phyloP scores from a whole-genome alignment of 2,888 invertebrate genomes.

The Tipula unca region DNA sequence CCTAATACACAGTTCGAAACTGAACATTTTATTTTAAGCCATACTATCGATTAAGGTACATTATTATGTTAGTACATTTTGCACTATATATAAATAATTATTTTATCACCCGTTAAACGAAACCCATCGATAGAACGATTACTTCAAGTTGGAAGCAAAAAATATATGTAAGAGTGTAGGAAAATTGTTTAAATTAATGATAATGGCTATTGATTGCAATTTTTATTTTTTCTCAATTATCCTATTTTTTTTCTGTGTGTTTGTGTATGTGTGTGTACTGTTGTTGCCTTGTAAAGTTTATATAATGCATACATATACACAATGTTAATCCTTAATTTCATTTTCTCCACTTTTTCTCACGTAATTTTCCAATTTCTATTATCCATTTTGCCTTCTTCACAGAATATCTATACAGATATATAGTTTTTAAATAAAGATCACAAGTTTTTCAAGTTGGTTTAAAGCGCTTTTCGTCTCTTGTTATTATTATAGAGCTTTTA shows the following conservation, averaged over 20 bases:
- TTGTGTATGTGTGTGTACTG: too few relatives aligned
- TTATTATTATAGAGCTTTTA: background rate
- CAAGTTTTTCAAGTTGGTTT: background rate
- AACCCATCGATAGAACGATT: background rate
- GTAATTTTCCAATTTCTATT: background rate
- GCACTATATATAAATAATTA: background rate
- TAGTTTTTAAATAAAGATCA: background rate
- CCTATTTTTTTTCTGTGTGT: too few relatives aligned
- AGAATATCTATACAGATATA: background rate
- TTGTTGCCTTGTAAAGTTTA: background rate
- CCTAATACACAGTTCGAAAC: too few relatives aligned
- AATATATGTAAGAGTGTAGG: background rate
- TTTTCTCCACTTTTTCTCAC: background rate
- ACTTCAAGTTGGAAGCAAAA: background rate
- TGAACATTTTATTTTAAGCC: too few relatives aligned
- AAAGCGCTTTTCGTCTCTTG: background rate
- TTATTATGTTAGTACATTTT: background rate
- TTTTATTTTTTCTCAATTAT: background rate
- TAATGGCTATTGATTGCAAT: background rate
- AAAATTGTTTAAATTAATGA: background rate
- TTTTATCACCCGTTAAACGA: background rate
- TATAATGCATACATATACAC: too few relatives aligned
- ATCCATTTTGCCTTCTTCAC: background rate
- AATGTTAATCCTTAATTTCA: background rate
- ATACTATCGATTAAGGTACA: too few relatives aligned